Evolutionary conservation across 2,113 vertebrate species (phyloP).

Genomic region (Pristiophorus japonicus): DNA sequence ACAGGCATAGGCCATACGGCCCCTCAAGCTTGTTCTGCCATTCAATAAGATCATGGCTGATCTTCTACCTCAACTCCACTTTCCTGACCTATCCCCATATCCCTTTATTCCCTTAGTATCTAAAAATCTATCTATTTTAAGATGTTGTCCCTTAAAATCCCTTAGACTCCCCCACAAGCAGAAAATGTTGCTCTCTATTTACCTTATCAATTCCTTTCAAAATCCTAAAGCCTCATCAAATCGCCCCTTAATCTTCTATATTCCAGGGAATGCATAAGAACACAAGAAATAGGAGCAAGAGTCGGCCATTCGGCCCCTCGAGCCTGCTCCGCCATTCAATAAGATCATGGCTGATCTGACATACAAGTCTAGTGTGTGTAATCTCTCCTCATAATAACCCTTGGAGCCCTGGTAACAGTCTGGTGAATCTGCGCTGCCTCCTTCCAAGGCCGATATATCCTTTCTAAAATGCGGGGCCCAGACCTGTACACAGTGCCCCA

Average conservation of each 20-base stretch:
- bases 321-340: too few species aligned
- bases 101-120: neutral
- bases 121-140: neutral
- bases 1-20: neutral
- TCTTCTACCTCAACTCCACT: neutral
- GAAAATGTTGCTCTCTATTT: neutral
- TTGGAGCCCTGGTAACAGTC: neutral
- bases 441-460: neutral
- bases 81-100: neutral
- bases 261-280: neutral
- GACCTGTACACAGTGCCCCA: neutral
- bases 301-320: too few species aligned
- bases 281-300: too few species aligned
- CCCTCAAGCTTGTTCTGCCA: neutral
- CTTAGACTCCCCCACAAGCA: neutral
- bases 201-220: neutral
- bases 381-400: neutral
- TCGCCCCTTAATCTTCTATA: neutral
- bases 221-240: neutral
- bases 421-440: neutral
- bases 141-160: neutral
- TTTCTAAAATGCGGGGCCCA: too few species aligned
- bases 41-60: neutral
- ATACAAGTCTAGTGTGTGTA: neutral
- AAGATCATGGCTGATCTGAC: too few species aligned